These are phyloP conservation scores for Drosophila eohydei DNA, from an alignment of 2,888 invertebrate species.

Conservation along the genomic window DNA sequence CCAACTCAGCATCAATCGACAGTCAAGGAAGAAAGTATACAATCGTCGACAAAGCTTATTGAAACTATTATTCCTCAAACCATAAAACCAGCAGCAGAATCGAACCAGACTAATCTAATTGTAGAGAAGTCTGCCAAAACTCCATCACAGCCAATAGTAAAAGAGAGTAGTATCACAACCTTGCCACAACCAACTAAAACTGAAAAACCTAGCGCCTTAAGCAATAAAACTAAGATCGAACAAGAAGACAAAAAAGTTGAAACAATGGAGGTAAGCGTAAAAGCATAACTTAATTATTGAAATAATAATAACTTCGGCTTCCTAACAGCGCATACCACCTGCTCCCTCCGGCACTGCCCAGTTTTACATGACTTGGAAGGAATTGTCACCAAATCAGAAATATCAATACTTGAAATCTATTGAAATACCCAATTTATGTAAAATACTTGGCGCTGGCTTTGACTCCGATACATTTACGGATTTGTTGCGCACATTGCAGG, in stretches of 20 bases:
- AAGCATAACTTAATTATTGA: not conserved
- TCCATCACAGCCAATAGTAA: not conserved
- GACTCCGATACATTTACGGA: slow-evolving; percentile 82
- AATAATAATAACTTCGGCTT: not conserved
- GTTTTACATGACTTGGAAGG: slow-evolving; percentile 84
- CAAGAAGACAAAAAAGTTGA: not conserved
- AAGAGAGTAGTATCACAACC: not conserved
- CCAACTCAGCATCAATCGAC: not conserved
- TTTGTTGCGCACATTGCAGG: slow-evolving; percentile 75
- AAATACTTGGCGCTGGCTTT: slow-evolving; percentile 83
- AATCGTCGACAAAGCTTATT: slow-evolving; percentile 5
- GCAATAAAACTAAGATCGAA: not conserved
- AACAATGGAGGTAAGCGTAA: slow-evolving; percentile 33
- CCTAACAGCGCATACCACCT: slow-evolving; percentile 68
- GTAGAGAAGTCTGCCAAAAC: slow-evolving; percentile 1
- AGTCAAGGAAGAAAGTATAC: not conserved
- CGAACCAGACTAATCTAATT: not conserved
- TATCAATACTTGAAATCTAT: slow-evolving; percentile 83
- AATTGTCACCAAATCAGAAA: slow-evolving; percentile 77
- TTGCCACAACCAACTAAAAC: slow-evolving; percentile 1
- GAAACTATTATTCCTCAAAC: slow-evolving; percentile 7
- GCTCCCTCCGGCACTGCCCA: slow-evolving; percentile 82
- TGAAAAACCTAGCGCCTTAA: not conserved
- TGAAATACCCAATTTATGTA: slow-evolving; percentile 73
- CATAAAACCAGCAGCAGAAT: not conserved